Evolutionary conservation across 2,113 vertebrate species (phyloP).

Genomic region (Oryzias woworae): DNA sequence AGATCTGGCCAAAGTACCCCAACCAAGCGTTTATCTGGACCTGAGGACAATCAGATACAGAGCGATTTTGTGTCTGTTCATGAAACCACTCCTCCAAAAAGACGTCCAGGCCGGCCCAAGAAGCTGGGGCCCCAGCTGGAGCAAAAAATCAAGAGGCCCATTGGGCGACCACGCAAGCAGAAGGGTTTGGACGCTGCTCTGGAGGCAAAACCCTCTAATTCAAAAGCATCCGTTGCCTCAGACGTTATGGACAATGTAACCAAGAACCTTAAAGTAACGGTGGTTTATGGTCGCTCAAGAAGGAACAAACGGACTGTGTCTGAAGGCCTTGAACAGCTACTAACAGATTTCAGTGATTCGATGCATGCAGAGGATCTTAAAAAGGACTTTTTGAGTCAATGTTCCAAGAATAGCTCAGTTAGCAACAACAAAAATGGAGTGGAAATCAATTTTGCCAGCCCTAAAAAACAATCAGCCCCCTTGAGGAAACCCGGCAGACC

Average conservation of each 20-base stretch:
- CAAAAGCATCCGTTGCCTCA: conserved; percentile 37
- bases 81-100: conserved; percentile 81
- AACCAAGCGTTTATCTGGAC: conserved; percentile 36
- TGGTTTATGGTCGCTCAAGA: conserved; percentile 91
- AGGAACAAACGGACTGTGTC: conserved; percentile 87
- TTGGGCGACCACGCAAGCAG: conserved; percentile 89
- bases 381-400: conserved; percentile 51
- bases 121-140: conserved; percentile 88
- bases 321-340: conserved; percentile 76
- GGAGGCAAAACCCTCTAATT: conserved; percentile 35
- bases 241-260: conserved; percentile 73
- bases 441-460: conserved; percentile 77
- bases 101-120: conserved; percentile 91
- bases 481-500: conserved; percentile 89
- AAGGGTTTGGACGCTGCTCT: conserved; percentile 62
- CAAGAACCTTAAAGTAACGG: conserved; percentile 91
- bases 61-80: conserved; percentile 26
- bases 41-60: conserved; percentile 40
- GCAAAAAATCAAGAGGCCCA: conserved; percentile 88
- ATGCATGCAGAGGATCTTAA: conserved; percentile 52
- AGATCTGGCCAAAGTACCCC: conserved; percentile 52
- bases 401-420: conserved; percentile 46
- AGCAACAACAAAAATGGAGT: conserved; percentile 47
- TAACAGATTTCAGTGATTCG: conserved; percentile 64
- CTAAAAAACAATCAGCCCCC: conserved; percentile 76